Evolutionary conservation across 2,797 vertebrate species (phyloP).

Genomic region (Odontamblyopus lacepedii): DNA sequence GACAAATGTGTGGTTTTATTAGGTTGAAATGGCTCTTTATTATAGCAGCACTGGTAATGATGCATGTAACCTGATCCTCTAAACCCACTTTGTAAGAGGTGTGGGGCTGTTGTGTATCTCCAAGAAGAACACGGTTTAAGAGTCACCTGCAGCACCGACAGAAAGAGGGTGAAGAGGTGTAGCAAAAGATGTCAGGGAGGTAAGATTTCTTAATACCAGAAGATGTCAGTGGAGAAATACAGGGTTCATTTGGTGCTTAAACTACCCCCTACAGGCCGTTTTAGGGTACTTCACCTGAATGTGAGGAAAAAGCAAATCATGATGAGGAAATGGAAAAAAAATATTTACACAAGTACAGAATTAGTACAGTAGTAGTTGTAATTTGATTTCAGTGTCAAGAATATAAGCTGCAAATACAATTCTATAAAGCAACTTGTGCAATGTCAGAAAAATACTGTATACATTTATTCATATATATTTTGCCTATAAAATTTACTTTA

Average conservation of each 20-base stretch:
- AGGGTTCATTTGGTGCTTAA: slow-evolving; percentile 3
- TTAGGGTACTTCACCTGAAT: neutral
- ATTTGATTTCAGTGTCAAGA: too few relatives aligned
- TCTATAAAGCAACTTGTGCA: too few relatives aligned
- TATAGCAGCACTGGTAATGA: slow-evolving; percentile 16
- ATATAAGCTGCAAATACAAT: too few relatives aligned
- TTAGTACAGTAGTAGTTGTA: too few relatives aligned
- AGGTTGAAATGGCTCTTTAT: slow-evolving; percentile 32
- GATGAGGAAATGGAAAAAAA: neutral
- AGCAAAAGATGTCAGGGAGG: slow-evolving; percentile 32
- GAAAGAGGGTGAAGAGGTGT: neutral
- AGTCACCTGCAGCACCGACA: neutral
- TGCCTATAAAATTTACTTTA: too few relatives aligned
- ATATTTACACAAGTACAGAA: neutral
- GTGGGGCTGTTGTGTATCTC: neutral
- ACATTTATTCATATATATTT: too few relatives aligned
- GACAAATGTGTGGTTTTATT: slow-evolving; percentile 39
- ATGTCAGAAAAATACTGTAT: too few relatives aligned
- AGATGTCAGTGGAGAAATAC: slow-evolving; percentile 5
- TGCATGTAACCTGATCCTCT: slow-evolving; percentile 11
- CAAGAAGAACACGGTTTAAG: neutral
- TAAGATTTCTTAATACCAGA: neutral
- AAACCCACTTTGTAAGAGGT: neutral
- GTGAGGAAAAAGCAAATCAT: neutral
- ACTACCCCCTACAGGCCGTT: slow-evolving; percentile 16